Evolutionary conservation across 2,797 vertebrate genomes (phyloP).

Genomic region (Thaleichthys pacificus): DNA sequence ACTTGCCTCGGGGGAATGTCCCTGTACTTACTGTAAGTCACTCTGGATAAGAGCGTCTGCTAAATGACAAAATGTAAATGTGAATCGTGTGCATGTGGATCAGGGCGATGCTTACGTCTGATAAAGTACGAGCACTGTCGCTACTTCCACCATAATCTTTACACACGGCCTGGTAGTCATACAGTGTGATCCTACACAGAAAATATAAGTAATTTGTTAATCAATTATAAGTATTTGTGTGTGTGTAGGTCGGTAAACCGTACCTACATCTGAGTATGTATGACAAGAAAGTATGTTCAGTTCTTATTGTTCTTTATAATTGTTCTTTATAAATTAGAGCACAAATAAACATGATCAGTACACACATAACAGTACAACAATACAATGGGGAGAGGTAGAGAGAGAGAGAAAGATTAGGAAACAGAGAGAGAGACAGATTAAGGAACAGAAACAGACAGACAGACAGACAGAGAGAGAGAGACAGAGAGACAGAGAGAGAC

Average conservation of each 20-base stretch:
- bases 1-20: too few relatives aligned
- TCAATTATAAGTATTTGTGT: background rate
- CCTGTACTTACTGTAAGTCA: too few relatives aligned
- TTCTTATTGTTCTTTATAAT: too few relatives aligned
- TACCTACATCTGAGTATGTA: background rate
- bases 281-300: too few relatives aligned
- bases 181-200: conserved; percentile 86
- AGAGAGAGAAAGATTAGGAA: conserved; percentile 35
- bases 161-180: conserved; percentile 97
- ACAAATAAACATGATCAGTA: too few relatives aligned
- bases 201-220: conserved; percentile 31
- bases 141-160: conserved; percentile 91
- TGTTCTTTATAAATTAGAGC: too few relatives aligned
- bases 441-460: background rate
- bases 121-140: conserved; percentile 84
- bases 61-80: too few relatives aligned
- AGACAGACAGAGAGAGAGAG: too few relatives aligned
- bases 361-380: background rate
- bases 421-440: conserved; percentile 23
- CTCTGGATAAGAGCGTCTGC: too few relatives aligned
- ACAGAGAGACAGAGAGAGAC: too few relatives aligned
- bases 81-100: background rate
- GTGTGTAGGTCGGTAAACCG: conserved; percentile 68
- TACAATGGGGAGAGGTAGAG: background rate
- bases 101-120: conserved; percentile 83